Evolutionary conservation across 2,888 invertebrate species (phyloP), one percentile per base, ranked within the genome.

Genomic region (Steromphala cineraria): DNA sequence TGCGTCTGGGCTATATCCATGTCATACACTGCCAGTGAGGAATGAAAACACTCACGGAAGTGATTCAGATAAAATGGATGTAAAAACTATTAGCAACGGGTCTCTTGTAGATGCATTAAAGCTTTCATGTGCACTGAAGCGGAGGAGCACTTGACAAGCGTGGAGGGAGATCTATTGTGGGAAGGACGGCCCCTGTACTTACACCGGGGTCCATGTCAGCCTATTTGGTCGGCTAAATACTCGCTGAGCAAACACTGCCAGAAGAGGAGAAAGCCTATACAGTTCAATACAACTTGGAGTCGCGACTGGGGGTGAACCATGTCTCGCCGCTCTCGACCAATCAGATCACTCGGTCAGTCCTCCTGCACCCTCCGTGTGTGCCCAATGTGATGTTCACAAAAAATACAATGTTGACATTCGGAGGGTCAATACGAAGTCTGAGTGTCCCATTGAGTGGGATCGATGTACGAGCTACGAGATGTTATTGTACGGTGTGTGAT

Each of bases 141-240:
- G 53, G 71, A 79, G 74, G 74, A 79, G 31, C 28, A n/a, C 53
- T 53, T 24, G 52, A 67, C 67, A 79, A 31, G 28, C 74, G 13
- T 76, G 79, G 19, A 21, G 79, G 74, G 74, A 56, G 74, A 53
- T 53, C 74, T 53, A 71, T 79, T 79, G 79, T 79, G 31, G 24
- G 31, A 28, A 46, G 31, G 79, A 71, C 71, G 53, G 71, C 67
- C 40, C 71, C 71, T 28, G 24, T 40, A 71, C 53, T 53, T 67
- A 36, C 53, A 28, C 31, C 52, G 53, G 74, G 67, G 31, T 79
- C 79, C 71, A 79, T 79, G 71, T 55, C 79, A 79, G 28, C 71
- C 55, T 53, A 71, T 71, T 79, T 79, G 79, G 71, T 28, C 71
- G 28, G 36, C 53, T 53, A 53, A 71, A 71, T 28, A 71, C 53